Conservation (phyloP, 2,113 vertebrate genomes). For the Heterotilapia buettikoferi region DNA sequence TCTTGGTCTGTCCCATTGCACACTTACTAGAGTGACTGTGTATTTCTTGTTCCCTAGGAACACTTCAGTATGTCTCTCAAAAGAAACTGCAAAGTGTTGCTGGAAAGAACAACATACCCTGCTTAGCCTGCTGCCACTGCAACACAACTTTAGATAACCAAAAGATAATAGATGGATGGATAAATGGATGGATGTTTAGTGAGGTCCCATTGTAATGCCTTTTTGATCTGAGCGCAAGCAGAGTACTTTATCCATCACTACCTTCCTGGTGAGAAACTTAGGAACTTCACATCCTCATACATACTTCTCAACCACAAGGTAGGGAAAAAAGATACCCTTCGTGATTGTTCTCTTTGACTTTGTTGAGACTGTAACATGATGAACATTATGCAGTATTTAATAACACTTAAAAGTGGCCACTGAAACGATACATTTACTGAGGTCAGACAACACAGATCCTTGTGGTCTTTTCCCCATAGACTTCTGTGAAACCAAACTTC, state of each 20-base stretch:
- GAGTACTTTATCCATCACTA: background rate
- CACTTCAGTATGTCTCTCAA: background rate
- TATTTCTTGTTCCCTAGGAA: background rate
- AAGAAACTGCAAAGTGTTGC: background rate
- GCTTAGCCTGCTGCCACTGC: background rate
- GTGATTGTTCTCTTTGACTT: background rate
- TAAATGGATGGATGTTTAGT: background rate
- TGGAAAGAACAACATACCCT: background rate
- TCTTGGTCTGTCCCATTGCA: background rate
- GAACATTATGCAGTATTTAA: background rate
- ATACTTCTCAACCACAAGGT: background rate
- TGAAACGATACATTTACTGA: background rate
- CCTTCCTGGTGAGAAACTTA: background rate
- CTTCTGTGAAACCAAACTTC: background rate
- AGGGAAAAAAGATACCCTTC: background rate
- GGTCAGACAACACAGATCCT: background rate
- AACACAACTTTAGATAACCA: background rate
- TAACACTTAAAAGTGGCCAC: background rate
- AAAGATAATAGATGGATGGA: background rate
- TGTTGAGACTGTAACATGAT: background rate
- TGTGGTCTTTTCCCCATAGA: background rate
- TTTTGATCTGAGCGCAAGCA: background rate
- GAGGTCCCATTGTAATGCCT: background rate
- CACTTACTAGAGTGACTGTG: background rate
- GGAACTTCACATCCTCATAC: background rate